Conservation (phyloP, 2,113 vertebrate species). For the Varanus salvator region DNA sequence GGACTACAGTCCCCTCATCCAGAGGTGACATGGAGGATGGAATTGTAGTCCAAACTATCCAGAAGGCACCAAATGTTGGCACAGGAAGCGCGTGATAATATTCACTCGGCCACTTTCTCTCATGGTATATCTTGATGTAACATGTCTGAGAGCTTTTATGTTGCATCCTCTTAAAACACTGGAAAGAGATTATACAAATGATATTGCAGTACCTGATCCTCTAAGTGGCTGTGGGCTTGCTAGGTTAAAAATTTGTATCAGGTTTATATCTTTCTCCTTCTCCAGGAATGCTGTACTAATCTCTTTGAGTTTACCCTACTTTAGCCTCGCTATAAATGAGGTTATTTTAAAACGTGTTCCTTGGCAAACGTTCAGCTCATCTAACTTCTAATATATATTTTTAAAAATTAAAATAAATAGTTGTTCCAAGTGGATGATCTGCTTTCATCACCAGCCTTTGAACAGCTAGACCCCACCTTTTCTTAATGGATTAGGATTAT, state of each 20-base stretch:
- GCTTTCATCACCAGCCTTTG: neutral
- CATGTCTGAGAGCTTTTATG: neutral
- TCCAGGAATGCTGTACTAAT: too few relatives aligned
- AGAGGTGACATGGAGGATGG: too few relatives aligned
- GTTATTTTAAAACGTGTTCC: neutral
- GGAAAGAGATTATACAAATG: neutral
- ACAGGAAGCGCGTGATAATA: neutral
- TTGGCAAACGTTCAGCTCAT: neutral
- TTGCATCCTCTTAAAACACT: neutral
- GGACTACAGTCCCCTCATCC: too few relatives aligned
- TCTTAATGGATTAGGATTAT: neutral
- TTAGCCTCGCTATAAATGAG: too few relatives aligned
- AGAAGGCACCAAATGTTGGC: neutral
- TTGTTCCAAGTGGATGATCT: neutral
- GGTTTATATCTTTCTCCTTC: neutral
- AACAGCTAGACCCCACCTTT: constrained; percentile 30
- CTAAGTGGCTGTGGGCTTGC: neutral
- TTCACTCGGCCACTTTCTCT: neutral
- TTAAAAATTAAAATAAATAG: neutral
- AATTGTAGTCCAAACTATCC: too few relatives aligned
- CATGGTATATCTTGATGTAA: neutral
- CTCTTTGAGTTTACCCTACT: too few relatives aligned
- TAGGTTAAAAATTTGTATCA: neutral
- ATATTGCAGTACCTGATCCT: neutral
- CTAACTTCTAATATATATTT: neutral